These are phyloP conservation scores for Pogoniulus pusillus DNA, from an alignment of 2,797 vertebrate species.

Conservation along the genomic window DNA sequence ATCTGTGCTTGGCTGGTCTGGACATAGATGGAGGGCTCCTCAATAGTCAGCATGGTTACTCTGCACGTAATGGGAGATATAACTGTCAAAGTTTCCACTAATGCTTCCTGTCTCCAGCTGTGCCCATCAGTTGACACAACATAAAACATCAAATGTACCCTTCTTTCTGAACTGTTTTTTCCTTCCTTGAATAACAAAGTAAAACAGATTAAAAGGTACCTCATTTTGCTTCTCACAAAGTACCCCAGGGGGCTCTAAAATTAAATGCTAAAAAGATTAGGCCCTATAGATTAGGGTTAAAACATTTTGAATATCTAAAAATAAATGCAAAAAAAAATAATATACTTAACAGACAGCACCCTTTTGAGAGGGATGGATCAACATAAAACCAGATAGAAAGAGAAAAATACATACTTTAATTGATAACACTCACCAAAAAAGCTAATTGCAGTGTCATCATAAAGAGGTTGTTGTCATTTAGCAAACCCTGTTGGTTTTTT, in stretches of 20 bases:
- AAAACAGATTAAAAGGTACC: not conserved
- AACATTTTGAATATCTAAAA: not conserved
- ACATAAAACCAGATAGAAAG: not conserved
- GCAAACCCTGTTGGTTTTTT: not conserved
- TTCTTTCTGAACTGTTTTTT: not conserved
- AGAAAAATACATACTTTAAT: not conserved
- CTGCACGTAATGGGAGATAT: not conserved
- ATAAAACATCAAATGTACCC: not conserved
- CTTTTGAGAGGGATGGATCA: slow-evolving; percentile 1
- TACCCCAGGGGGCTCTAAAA: not conserved
- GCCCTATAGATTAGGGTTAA: not conserved
- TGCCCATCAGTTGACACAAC: not conserved
- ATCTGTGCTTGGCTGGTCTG: not conserved
- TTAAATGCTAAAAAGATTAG: not conserved
- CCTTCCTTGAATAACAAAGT: not conserved
- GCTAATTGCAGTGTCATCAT: slow-evolving; percentile 7
- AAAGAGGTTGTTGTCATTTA: not conserved
- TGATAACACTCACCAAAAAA: slow-evolving; percentile 5
- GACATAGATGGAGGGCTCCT: not conserved
- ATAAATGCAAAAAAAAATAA: not conserved
- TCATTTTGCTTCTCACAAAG: not conserved
- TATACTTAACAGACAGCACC: not conserved
- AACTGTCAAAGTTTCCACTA: not conserved
- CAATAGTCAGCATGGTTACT: not conserved
- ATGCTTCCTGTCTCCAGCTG: not conserved